Percentiles rank a stretch among this genome's conserved stretches.
Conservation (phyloP, 1,140 invertebrate genomes). For the Xylocopa sonorina region DNA sequence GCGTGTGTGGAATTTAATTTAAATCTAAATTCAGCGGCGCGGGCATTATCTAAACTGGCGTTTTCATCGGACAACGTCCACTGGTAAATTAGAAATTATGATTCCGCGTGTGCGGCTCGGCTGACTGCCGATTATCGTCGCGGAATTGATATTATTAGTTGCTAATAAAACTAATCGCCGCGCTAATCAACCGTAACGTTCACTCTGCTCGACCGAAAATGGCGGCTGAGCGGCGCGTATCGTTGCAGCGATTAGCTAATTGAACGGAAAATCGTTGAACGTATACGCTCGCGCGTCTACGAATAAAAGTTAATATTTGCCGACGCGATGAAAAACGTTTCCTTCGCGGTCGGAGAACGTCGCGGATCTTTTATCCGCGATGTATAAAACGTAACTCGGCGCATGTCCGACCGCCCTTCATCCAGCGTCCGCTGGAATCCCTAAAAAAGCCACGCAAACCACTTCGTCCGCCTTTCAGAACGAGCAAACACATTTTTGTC, state of each 20-base stretch:
- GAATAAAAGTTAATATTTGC: no score
- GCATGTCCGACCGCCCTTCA: no score
- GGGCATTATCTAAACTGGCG: conserved; percentile 15
- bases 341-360: no score
- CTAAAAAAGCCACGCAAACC: background rate
- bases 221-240: no score
- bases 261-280: no score
- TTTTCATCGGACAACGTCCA: background rate
- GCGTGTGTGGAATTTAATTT: conserved; percentile 11
- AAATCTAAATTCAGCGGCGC: conserved; percentile 8
- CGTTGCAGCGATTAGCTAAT: no score
- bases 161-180: background rate
- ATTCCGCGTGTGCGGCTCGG: background rate
- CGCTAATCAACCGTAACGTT: background rate
- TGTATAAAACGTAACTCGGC: no score
- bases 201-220: background rate
- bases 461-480: background rate
- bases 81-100: conserved; percentile 19
- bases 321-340: no score
- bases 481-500: background rate
- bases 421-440: no score
- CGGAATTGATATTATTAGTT: conserved; percentile 11
- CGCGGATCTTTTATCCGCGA: no score
- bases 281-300: no score
- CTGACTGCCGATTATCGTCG: background rate